Base-by-base conservation (phyloP, 1,140 invertebrate species). In the Phymastichus coffea region DNA sequence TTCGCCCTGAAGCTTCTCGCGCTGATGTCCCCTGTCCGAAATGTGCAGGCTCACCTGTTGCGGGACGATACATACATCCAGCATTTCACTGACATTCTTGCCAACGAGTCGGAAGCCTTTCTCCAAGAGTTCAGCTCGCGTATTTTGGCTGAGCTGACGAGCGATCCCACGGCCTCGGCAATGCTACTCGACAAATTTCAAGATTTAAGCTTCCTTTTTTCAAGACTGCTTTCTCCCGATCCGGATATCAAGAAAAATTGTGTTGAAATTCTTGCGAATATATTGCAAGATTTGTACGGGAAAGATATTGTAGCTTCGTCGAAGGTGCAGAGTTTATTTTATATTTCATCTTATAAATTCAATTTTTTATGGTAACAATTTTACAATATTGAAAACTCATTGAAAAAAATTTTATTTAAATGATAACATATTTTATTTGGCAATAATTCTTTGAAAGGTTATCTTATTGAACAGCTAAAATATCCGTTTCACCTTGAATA, bases 241-340 rank as follows among this genome's bases (percentile, higher is more conserved):
- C 75, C 76, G 1, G 76, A 80, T 28, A 59, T 79, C 0, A 72
- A 70, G 37, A 75, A 63, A 41, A 77, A 78, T 64, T 71, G 49
- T 33, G 56, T 77, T 14, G 66, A 77, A 63, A 78, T 78, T 17
- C 25, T 76, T 4, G 55, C 63, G 22, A 74, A 79, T 59, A 15
- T 78, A 9, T 28, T 77, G 12, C 63, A 69, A 52, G 73, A 78
- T 64, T 63, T 67, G 1, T 57, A 59, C 15, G 58, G 63, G 7
- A 64, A 58, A 3, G 48, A 69, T 0, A 3, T 14, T 2, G 41
- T 73, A 28, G 56, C 49, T n/a, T 2, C 30, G 0, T 61, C 61
- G 6, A 54, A 71, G 68, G 70, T 72, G 30, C 38, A 19, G 47
- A 44, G 37, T 52, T 62, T 43, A 9, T 3, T n/a, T n/a, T n/a